Base-by-base conservation (phyloP, 2,113 vertebrate species). In the Trogon melanurus region DNA sequence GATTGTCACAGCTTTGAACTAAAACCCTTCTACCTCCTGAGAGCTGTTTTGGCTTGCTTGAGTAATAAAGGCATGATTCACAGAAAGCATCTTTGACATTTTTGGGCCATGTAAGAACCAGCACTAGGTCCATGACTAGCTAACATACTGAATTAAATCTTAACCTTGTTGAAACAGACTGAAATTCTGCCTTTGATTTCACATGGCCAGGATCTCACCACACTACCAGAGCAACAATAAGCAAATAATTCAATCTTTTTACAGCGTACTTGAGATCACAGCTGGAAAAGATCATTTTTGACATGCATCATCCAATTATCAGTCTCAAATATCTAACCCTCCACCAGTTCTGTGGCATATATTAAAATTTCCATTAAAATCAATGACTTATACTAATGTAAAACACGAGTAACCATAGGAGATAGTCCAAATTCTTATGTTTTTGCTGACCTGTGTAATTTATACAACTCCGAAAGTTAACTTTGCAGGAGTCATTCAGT, bases 51-150 rank as follows among this genome's bases (percentile, higher is more conserved):
- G 85, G 30, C 72, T 93, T n/a, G 1, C 76, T 74, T 45, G 19
- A 79, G 57, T 60, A 88, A 75, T 66, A 73, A 91, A 85, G 36
- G 48, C 20, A 75, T 73, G 64, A 88, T 64, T 95, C 86, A 93
- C 54, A 93, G 81, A 88, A 96, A 93, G 82, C 1, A 54, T 67
- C 56, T 93, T 41, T 83, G 88, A 96, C 75, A 53, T 70, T 91
- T 96, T 38, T 38, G 64, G 74, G 82, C 79, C 75, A 85, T 9
- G 5, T 32, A 83, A 78, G 75, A 89, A 75, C 71, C 58, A 79
- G n/a, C 34, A 85, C n/a, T 27, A 91, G n/a, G 36, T 56, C 60
- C 75, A 48, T 0, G 2, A 85, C 71, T 71, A 66, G 17, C 36
- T 70, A 73, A 54, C 6, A 51, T 8, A 41, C 6, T 30, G 64